phyloP scores from a whole-genome alignment of 2,888 invertebrate genomes.

The Artemia sinica region DNA sequence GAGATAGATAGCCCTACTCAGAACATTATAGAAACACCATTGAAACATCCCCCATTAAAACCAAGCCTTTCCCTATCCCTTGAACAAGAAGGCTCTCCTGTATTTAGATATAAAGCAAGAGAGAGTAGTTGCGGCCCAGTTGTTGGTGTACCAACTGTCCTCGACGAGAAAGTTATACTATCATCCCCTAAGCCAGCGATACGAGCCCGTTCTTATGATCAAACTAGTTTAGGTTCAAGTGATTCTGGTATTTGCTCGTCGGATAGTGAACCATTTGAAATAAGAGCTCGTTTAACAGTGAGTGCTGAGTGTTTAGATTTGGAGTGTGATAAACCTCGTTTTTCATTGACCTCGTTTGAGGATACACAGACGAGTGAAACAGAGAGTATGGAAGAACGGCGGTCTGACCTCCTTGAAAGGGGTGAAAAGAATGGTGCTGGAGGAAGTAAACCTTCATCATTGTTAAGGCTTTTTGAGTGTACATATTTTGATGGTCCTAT shows the following conservation, averaged over 20 bases:
- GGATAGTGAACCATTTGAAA: conserved; percentile 24
- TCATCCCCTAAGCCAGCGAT: conserved; percentile 27
- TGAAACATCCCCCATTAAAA: conserved; percentile 23
- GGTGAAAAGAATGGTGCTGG: conserved; percentile 20
- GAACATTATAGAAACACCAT: conserved; percentile 16
- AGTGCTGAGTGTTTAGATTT: conserved; percentile 21
- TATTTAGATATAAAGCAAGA: conserved; percentile 8
- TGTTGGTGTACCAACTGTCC: conserved; percentile 15
- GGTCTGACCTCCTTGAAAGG: conserved; percentile 22
- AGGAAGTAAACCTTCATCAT: conserved; percentile 32
- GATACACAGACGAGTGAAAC: conserved; percentile 20
- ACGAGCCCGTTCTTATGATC: conserved; percentile 38
- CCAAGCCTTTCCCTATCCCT: conserved; percentile 22
- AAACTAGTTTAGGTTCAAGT: conserved; percentile 51
- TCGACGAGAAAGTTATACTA: conserved; percentile 14
- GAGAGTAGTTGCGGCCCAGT: conserved; percentile 11
- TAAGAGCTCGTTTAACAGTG: conserved; percentile 24
- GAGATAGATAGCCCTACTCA: conserved; percentile 54
- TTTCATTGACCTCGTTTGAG: conserved; percentile 23
- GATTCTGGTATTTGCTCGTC: conserved; percentile 34
- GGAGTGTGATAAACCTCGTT: conserved; percentile 12
- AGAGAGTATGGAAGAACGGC: conserved; percentile 21
- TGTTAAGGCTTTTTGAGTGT: conserved; percentile 83
- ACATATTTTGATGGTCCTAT: conserved; percentile 95
- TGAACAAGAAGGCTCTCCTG: conserved; percentile 13